Percentiles rank a stretch among this genome's conserved stretches.
These are phyloP conservation scores for Drosophila arawakana DNA, from an alignment of 1,140 invertebrate genomes.

Conservation along the genomic window DNA sequence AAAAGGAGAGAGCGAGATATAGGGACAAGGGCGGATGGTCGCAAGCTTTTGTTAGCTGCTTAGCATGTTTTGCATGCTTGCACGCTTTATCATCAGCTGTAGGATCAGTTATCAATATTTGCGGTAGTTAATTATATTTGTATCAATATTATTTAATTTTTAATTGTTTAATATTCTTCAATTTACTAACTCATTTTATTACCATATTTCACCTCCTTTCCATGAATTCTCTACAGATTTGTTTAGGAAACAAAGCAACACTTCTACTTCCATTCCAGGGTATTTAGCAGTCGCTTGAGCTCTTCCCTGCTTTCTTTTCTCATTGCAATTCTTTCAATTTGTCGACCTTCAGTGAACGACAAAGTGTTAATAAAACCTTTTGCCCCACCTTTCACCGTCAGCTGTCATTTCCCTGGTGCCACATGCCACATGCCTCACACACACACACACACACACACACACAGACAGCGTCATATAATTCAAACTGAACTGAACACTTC, in stretches of 20 bases:
- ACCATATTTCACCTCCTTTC: too few relatives aligned
- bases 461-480: constrained; percentile 4
- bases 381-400: constrained; percentile 36
- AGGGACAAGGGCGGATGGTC: background rate
- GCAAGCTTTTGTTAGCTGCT: background rate
- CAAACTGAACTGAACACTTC: constrained; percentile 25
- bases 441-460: constrained; percentile 22
- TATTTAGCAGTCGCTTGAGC: too few relatives aligned
- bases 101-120: background rate
- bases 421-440: constrained; percentile 7
- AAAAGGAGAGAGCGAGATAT: background rate
- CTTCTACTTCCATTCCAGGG: too few relatives aligned
- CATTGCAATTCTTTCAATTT: constrained; percentile 30
- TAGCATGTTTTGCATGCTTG: background rate
- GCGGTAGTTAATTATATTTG: too few relatives aligned
- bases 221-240: background rate
- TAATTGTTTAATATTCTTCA: too few relatives aligned
- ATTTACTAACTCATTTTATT: background rate
- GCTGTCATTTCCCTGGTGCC: constrained; percentile 21
- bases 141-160: background rate
- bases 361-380: constrained; percentile 30
- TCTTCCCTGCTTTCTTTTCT: too few relatives aligned
- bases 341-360: constrained; percentile 20
- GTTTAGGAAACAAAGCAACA: background rate
- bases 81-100: background rate